Evolutionary conservation across 2,113 vertebrate species (phyloP), one percentile per base, ranked within the genome.

Genomic region (Vulpes lagopus): DNA sequence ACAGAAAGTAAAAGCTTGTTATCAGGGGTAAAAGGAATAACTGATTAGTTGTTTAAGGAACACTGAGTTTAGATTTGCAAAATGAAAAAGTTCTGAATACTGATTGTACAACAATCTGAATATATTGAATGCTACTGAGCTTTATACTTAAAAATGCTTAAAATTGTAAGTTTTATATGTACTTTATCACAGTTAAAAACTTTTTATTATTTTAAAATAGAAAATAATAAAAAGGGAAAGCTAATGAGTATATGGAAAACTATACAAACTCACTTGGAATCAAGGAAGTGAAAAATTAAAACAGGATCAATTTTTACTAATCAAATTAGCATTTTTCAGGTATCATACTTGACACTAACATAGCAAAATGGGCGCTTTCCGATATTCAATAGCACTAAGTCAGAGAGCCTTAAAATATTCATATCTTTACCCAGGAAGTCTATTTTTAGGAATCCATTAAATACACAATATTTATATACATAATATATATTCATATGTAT

Each of bases 361-460:
- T 49, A 86, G 82, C 25, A 93, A 86, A 94, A 80, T 22, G 30
- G 22, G 30, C 6, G 6, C 65, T 65, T 88, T 51, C 20, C 9
- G 30, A 30, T 19, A 22, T 49, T 59, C n/a, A 5, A 74, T n/a
- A 82, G n/a, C 76, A 30, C 43, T 57, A 43, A 64, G 12, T 27
- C 43, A 64, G 25, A 23, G 55, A 86, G 43, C 11, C 64, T 73
- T 73, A 81, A 89, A n/a, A 64, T 71, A 91, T 6, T 64, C 15
- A n/a, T 62, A 38, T 88, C 35, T 38, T 84, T 92, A 53, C 10
- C 53, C 5, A 88, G 30, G 12, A 57, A 32, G 25, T 65, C 59
- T 74, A 65, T 88, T 35, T 88, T 23, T 65, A 85, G 88, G 60
- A 91, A 91, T 85, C 35, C 65, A 67, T 78, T 43, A 95, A 95